Conservation (phyloP, 1,140 invertebrate species). For the Gryllus bimaculatus region DNA sequence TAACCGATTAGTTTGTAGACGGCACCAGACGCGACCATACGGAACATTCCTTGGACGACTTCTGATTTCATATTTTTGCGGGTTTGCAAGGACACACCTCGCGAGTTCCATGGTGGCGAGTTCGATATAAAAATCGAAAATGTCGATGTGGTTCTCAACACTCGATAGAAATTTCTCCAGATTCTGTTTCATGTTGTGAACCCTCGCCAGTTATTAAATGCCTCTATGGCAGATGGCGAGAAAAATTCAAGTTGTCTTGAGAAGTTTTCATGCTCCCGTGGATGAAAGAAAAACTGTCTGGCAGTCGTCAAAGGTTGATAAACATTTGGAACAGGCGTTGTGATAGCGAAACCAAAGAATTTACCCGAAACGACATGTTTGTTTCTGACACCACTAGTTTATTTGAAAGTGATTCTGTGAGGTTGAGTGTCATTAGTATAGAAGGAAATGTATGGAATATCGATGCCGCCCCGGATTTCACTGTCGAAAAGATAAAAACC, state of each 20-base stretch:
- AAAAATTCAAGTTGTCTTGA: neutral
- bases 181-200: too few relatives aligned
- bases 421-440: conserved; percentile 27
- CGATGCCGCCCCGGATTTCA: conserved; percentile 29
- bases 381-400: conserved; percentile 35
- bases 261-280: conserved; percentile 36
- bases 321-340: conserved; percentile 30
- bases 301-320: conserved; percentile 35
- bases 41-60: too few relatives aligned
- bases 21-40: too few relatives aligned
- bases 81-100: too few relatives aligned
- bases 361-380: conserved; percentile 28
- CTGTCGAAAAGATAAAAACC: conserved; percentile 34
- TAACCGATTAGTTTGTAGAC: too few relatives aligned
- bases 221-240: neutral
- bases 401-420: conserved; percentile 18
- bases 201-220: neutral
- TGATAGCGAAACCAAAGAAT: neutral
- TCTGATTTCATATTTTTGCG: too few relatives aligned
- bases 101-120: too few relatives aligned
- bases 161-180: too few relatives aligned
- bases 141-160: too few relatives aligned
- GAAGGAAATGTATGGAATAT: conserved; percentile 33
- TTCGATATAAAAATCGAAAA: too few relatives aligned
- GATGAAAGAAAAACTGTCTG: conserved; percentile 34